These are phyloP conservation scores for Drosophila sucinea DNA, from an alignment of 1,140 invertebrate genomes.

Conservation along the genomic window DNA sequence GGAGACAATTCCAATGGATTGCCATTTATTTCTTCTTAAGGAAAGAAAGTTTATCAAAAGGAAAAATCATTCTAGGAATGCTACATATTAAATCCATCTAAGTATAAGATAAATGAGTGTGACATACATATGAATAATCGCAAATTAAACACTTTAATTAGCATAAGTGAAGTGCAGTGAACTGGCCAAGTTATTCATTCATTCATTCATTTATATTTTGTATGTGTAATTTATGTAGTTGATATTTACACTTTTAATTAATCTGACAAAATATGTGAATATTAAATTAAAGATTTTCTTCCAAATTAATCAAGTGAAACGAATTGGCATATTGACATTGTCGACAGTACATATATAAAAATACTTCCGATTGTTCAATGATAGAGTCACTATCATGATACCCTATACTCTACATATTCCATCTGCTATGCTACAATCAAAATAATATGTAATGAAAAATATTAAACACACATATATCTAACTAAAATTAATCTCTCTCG, in stretches of 20 bases:
- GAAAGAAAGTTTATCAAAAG: neutral
- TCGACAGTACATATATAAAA: conserved; percentile 37
- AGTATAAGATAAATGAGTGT: too few relatives aligned
- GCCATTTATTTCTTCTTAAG: neutral
- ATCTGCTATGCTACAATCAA: too few relatives aligned
- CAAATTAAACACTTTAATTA: conserved; percentile 3
- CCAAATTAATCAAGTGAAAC: conserved; percentile 68
- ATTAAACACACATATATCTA: too few relatives aligned
- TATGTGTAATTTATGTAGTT: neutral
- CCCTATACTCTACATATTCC: neutral
- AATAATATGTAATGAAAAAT: too few relatives aligned
- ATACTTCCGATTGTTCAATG: conserved; percentile 28
- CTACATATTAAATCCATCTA: too few relatives aligned
- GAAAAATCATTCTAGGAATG: too few relatives aligned
- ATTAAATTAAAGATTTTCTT: conserved; percentile 30
- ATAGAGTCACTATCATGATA: neutral
- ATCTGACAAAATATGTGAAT: conserved; percentile 16
- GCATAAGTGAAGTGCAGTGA: neutral
- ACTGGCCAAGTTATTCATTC: neutral
- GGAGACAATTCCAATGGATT: conserved; percentile 15
- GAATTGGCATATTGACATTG: conserved; percentile 69
- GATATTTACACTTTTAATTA: conserved; percentile 6
- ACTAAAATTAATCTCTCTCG: too few relatives aligned
- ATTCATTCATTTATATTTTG: neutral
- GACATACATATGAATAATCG: too few relatives aligned